These are phyloP conservation scores for Drosophila mettleri DNA, from an alignment of 2,888 invertebrate species.

Conservation along the genomic window DNA sequence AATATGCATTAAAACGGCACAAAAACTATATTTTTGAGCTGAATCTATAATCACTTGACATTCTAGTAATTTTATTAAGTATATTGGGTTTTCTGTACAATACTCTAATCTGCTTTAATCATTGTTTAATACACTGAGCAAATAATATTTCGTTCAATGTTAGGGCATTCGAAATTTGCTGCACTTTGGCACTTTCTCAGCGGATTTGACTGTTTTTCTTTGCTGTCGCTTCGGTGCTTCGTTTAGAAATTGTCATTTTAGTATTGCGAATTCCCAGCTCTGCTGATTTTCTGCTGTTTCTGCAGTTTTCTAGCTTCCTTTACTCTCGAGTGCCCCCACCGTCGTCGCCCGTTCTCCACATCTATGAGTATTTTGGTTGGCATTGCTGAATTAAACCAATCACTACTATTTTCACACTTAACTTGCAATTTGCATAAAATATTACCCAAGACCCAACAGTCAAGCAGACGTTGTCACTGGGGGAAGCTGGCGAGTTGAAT, in stretches of 20 bases:
- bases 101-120: background rate
- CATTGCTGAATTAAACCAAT: conserved; percentile 84
- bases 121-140: background rate
- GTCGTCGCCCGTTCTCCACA: conserved; percentile 3
- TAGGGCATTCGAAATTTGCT: conserved; percentile 17
- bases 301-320: conserved; percentile 43
- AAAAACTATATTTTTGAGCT: too few relatives aligned
- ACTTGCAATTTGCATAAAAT: conserved; percentile 84
- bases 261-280: conserved; percentile 71
- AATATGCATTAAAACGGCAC: too few relatives aligned
- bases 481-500: conserved; percentile 15
- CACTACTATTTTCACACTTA: conserved; percentile 84
- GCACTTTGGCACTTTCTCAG: background rate
- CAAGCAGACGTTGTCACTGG: conserved; percentile 61
- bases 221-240: conserved; percentile 54
- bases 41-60: too few relatives aligned
- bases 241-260: conserved; percentile 76
- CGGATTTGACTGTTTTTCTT: conserved; percentile 49
- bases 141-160: background rate
- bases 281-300: conserved; percentile 75
- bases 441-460: conserved; percentile 81
- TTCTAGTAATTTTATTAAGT: too few relatives aligned
- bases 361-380: conserved; percentile 68
- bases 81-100: background rate
- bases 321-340: conserved; percentile 2